Percentiles rank a stretch among this genome's conserved stretches.
Evolutionary conservation across 2,888 invertebrate genomes (phyloP).

Genomic region (Lepidonotus clava): DNA sequence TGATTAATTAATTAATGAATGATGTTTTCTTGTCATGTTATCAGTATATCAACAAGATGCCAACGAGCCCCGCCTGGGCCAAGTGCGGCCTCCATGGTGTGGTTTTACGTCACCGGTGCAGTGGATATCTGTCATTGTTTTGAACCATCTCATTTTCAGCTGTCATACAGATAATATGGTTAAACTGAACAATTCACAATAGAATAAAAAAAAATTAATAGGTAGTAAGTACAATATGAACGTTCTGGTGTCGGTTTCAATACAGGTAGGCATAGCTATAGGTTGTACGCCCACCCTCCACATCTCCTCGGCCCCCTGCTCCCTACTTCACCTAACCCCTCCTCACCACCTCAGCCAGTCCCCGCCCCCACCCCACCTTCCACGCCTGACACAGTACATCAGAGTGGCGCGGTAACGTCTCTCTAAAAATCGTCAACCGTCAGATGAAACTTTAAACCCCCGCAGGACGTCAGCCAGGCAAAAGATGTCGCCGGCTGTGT

Average conservation of each 20-base stretch:
- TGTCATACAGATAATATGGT: too few species aligned
- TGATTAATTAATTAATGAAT: constrained; percentile 50
- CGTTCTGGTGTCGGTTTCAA: too few species aligned
- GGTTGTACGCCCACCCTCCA: too few species aligned
- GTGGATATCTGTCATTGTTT: not conserved
- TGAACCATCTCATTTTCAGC: too few species aligned
- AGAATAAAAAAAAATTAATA: too few species aligned
- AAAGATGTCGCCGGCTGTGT: not conserved
- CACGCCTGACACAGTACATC: not conserved
- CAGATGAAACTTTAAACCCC: not conserved
- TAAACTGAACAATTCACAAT: too few species aligned
- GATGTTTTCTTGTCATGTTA: constrained; percentile 41
- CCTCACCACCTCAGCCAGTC: too few species aligned
- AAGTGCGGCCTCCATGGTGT: not conserved
- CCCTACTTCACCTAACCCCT: too few species aligned
- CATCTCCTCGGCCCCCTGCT: too few species aligned
- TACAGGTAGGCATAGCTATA: too few species aligned
- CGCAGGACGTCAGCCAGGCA: not conserved
- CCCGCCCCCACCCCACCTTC: not conserved
- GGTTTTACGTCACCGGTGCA: not conserved
- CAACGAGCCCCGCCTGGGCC: not conserved
- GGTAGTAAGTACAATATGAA: too few species aligned
- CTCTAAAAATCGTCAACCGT: not conserved
- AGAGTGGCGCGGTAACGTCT: too few species aligned
- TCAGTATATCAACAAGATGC: constrained; percentile 4